Conservation (phyloP, 2,113 vertebrate species). For the Psilopogon haemacephalus region DNA sequence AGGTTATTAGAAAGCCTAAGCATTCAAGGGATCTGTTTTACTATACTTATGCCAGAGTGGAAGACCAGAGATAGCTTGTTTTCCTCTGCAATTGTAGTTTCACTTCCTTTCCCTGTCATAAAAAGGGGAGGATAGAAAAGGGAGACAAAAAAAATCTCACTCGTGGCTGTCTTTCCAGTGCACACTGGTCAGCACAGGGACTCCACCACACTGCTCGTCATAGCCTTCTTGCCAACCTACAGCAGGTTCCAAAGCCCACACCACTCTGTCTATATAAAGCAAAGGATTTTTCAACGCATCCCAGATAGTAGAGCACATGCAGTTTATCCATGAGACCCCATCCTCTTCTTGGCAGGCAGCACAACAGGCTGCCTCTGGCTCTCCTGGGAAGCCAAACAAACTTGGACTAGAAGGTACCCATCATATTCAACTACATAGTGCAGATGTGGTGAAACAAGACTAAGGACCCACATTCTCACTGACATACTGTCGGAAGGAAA, state of each 20-base stretch:
- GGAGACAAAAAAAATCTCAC: neutral
- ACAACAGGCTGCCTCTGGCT: neutral
- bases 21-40: neutral
- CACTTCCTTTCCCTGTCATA: slow-evolving; percentile 53
- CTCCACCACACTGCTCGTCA: slow-evolving; percentile 31
- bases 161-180: slow-evolving; percentile 19
- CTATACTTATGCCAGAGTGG: slow-evolving; percentile 17
- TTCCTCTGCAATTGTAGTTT: slow-evolving; percentile 55
- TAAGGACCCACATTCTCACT: neutral
- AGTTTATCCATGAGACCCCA: neutral
- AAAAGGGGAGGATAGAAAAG: neutral
- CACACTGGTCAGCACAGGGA: slow-evolving; percentile 26
- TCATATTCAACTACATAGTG: neutral
- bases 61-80: slow-evolving; percentile 49
- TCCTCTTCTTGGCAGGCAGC: neutral
- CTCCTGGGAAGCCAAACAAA: neutral
- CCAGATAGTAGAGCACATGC: neutral
- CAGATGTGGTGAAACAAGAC: neutral
- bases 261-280: neutral
- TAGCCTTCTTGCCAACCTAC: slow-evolving; percentile 33
- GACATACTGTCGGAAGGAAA: neutral
- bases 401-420: neutral
- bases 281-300: neutral
- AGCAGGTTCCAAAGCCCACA: slow-evolving; percentile 3
- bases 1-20: neutral